phyloP scores from a whole-genome alignment of 30 jellyfish, hydroid and myxozoan genomes.

The Nemopilema nomurai region DNA sequence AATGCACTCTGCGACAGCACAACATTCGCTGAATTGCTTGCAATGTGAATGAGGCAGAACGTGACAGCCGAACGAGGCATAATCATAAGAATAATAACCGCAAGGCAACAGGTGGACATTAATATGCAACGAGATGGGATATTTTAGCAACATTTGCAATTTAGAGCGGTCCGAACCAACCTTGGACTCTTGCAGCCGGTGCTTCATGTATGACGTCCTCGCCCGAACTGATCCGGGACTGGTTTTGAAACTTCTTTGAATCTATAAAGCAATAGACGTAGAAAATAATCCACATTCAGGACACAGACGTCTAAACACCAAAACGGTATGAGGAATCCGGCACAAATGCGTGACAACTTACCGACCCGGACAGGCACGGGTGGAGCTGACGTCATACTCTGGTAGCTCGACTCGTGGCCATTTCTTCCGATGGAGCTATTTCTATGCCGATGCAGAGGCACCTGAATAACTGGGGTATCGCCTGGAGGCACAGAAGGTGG shows the following conservation, averaged over 20 bases:
- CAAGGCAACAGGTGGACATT: no score
- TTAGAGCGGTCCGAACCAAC: not conserved
- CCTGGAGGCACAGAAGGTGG: not conserved
- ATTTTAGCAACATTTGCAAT: no score
- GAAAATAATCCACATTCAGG: not conserved
- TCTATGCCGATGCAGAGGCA: slow-evolving; percentile 16
- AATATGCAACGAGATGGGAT: no score
- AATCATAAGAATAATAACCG: no score
- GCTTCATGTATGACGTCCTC: slow-evolving; percentile 38
- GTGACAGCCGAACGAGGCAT: not conserved
- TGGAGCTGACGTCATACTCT: slow-evolving; percentile 21
- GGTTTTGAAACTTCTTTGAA: slow-evolving; percentile 38
- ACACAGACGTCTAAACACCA: not conserved
- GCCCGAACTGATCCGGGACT: slow-evolving; percentile 11
- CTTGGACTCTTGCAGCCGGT: slow-evolving; percentile 39
- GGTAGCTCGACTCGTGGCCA: not conserved
- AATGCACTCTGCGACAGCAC: not conserved
- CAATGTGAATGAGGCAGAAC: no score
- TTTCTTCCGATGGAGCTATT: not conserved
- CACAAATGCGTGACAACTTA: not conserved
- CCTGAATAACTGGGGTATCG: slow-evolving; percentile 19
- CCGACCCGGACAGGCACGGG: slow-evolving; percentile 72
- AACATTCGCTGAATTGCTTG: no score
- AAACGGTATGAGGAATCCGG: not conserved
- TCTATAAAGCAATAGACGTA: no score